Evolutionary conservation across 2,797 vertebrate species (phyloP).

Genomic region (Periparus ater): DNA sequence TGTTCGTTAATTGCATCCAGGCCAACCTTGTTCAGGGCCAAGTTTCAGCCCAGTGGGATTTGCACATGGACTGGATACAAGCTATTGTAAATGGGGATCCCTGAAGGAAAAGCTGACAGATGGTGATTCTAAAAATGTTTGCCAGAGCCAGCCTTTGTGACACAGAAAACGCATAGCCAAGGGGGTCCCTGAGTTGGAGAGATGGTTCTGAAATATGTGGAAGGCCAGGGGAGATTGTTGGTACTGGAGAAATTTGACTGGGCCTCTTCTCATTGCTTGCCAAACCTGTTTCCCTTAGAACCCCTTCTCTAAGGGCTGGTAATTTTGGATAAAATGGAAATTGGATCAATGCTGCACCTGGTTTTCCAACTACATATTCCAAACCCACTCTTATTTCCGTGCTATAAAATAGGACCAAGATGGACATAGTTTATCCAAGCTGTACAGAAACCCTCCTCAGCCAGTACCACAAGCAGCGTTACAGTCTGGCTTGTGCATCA

Average conservation of each 20-base stretch:
- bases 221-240: constrained; percentile 8
- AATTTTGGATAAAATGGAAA: constrained; percentile 29
- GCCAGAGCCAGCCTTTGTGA: constrained; percentile 69
- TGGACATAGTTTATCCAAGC: background rate
- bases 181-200: constrained; percentile 52
- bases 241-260: constrained; percentile 15
- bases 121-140: constrained; percentile 66
- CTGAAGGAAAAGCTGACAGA: constrained; percentile 69
- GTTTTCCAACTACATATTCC: constrained; percentile 34
- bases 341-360: constrained; percentile 30
- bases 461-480: rapidly evolving
- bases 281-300: background rate
- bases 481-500: background rate
- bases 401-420: background rate
- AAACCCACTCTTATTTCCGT: background rate
- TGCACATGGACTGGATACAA: constrained; percentile 69
- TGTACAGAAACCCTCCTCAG: background rate
- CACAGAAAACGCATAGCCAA: constrained; percentile 64
- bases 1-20: constrained; percentile 71
- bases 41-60: constrained; percentile 71
- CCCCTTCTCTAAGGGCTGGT: background rate
- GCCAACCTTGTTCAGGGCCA: constrained; percentile 45
- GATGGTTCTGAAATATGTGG: constrained; percentile 28
- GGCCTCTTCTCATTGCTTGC: background rate
- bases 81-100: constrained; percentile 69